Conservation (phyloP, 2,888 invertebrate genomes). For the Polydrusus tereticollis region DNA sequence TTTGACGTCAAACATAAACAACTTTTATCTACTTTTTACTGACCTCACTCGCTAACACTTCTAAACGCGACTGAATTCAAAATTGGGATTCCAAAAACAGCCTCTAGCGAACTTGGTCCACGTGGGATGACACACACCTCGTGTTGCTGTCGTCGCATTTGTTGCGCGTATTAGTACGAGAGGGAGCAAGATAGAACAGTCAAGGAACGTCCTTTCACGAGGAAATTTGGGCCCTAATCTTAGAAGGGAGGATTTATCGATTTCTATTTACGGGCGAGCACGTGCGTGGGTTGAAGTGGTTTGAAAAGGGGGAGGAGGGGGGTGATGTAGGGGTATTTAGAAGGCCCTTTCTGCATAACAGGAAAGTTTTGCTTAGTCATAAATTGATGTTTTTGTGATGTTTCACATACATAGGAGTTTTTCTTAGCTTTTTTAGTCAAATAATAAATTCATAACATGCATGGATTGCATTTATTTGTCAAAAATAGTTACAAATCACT, state of each 20-base stretch:
- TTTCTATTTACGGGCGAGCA: slow-evolving; percentile 3
- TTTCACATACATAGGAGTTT: too few relatives aligned
- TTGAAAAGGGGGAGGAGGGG: background rate
- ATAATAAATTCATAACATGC: too few relatives aligned
- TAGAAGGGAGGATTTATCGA: slow-evolving; percentile 16
- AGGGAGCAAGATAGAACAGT: background rate
- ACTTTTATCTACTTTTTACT: background rate
- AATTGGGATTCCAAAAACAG: slow-evolving; percentile 22
- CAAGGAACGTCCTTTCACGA: background rate
- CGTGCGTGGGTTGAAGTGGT: slow-evolving; percentile 4
- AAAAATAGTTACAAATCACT: too few relatives aligned
- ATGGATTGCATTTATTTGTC: too few relatives aligned
- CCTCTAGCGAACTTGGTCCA: slow-evolving; percentile 34
- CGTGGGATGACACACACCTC: slow-evolving; percentile 21
- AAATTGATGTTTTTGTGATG: background rate
- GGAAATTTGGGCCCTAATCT: background rate
- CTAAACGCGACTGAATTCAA: slow-evolving; percentile 22
- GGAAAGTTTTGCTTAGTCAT: slow-evolving; percentile 4
- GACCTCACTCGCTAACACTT: background rate
- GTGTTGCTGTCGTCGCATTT: background rate
- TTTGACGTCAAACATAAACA: slow-evolving; percentile 20
- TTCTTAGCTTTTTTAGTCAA: too few relatives aligned
- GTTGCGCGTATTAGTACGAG: background rate
- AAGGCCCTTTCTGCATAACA: background rate
- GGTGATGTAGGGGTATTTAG: background rate